phyloP scores from a whole-genome alignment of 2,797 vertebrate genomes.

The Urophycis tenuis region DNA sequence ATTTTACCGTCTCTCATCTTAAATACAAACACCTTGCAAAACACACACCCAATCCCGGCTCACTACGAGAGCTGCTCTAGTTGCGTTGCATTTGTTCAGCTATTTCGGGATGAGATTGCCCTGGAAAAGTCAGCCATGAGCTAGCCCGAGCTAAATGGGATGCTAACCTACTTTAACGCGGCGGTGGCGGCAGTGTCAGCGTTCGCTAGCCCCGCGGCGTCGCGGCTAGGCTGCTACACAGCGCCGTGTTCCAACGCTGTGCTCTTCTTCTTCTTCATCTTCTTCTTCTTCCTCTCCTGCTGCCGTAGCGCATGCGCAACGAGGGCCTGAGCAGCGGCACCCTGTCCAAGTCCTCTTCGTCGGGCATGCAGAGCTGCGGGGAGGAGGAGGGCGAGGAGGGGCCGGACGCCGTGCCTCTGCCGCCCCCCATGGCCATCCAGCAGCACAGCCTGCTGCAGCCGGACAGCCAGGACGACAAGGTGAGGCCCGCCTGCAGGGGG shows the following conservation, averaged over 20 bases:
- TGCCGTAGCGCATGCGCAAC: slow-evolving; percentile 81
- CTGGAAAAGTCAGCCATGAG: neutral
- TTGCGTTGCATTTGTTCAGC: neutral
- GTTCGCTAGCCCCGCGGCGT: neutral
- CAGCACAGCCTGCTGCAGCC: slow-evolving; percentile 97
- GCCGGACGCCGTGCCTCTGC: slow-evolving; percentile 85
- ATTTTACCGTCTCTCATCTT: no score
- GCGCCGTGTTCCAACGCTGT: neutral
- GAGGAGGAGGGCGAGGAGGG: slow-evolving; percentile 97
- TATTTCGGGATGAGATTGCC: neutral
- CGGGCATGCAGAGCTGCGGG: slow-evolving; percentile 98
- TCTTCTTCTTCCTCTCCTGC: slow-evolving; percentile 5
- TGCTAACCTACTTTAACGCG: neutral
- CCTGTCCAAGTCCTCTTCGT: slow-evolving; percentile 94
- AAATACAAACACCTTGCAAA: neutral
- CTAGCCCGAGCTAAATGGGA: neutral
- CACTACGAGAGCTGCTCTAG: neutral
- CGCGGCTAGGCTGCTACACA: no score
- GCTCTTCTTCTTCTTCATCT: no score
- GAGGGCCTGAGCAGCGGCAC: slow-evolving; percentile 97
- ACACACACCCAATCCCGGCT: neutral
- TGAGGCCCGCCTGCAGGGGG: slow-evolving; percentile 44
- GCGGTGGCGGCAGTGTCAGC: neutral
- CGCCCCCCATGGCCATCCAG: slow-evolving; percentile 97
- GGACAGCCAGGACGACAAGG: slow-evolving; percentile 96